Evolutionary conservation across 23 tunicate genomes (phyloP).

Genomic region (Phallusia fumigata): DNA sequence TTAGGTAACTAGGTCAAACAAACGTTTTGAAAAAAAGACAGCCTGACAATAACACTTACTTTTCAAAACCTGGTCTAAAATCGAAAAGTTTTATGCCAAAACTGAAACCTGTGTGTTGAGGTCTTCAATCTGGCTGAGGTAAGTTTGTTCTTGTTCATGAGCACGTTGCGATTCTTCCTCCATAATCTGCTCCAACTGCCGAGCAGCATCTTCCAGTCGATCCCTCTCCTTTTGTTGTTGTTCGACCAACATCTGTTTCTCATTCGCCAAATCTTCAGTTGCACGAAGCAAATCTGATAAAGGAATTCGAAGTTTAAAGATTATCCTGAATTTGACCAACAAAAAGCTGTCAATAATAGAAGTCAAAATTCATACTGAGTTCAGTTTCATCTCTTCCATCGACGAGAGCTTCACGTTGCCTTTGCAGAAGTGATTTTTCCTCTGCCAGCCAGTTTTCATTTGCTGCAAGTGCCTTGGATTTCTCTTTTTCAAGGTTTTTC

Average conservation of each 20-base stretch:
- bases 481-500: not conserved
- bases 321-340: not conserved
- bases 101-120: slow-evolving; percentile 52
- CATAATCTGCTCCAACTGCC: slow-evolving; percentile 53
- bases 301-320: too few species aligned
- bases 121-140: slow-evolving; percentile 62
- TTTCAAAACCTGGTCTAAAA: too few species aligned
- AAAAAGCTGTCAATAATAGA: too few species aligned
- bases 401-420: slow-evolving; percentile 61
- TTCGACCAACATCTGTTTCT: slow-evolving; percentile 57
- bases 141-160: slow-evolving; percentile 60
- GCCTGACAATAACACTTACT: too few species aligned
- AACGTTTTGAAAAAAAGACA: too few species aligned
- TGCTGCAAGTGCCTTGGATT: not conserved
- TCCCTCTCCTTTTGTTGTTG: slow-evolving; percentile 55
- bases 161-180: slow-evolving; percentile 36
- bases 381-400: slow-evolving; percentile 68
- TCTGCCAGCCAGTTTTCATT: slow-evolving; percentile 57
- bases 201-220: slow-evolving; percentile 50
- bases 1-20: too few species aligned
- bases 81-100: too few species aligned
- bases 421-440: slow-evolving; percentile 50
- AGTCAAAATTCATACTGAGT: slow-evolving; percentile 78
- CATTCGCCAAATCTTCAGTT: slow-evolving; percentile 62
- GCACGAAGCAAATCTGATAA: slow-evolving; percentile 58